Percentiles rank a stretch among this genome's conserved stretches.
These are phyloP conservation scores for Polymixis flavicincta DNA, from an alignment of 2,888 invertebrate genomes.

Conservation along the genomic window DNA sequence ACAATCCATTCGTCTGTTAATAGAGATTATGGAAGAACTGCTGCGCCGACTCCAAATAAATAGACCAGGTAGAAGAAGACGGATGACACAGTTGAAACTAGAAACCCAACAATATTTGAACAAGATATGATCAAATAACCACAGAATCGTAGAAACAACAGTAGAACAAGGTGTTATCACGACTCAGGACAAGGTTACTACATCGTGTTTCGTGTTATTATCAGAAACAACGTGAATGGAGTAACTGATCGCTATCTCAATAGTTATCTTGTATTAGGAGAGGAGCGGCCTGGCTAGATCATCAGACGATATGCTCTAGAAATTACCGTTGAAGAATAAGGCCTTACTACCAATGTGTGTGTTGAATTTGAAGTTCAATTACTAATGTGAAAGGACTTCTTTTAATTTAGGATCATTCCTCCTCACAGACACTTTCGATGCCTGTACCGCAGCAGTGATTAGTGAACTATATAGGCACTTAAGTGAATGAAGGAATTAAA, in stretches of 20 bases:
- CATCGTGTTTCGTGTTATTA: conserved; percentile 15
- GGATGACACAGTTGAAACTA: not conserved
- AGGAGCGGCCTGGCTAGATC: conserved; percentile 31
- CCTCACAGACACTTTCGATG: not conserved
- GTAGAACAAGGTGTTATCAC: conserved; percentile 12
- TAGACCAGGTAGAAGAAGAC: no score
- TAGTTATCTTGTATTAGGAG: conserved; percentile 34
- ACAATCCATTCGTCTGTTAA: not conserved
- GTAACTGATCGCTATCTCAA: conserved; percentile 30
- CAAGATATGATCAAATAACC: conserved; percentile 11
- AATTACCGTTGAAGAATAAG: not conserved
- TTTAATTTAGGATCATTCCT: not conserved
- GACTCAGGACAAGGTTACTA: conserved; percentile 25
- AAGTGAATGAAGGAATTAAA: no score
- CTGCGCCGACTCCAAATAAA: not conserved
- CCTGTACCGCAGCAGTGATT: not conserved
- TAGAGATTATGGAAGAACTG: not conserved
- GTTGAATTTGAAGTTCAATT: not conserved
- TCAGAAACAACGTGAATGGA: conserved; percentile 21
- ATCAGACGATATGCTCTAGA: conserved; percentile 35
- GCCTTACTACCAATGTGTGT: not conserved
- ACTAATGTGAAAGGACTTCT: not conserved
- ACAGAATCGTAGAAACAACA: not conserved
- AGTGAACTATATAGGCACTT: no score
- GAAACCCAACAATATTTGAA: conserved; percentile 6